These are phyloP conservation scores for Sebastes glaucus DNA, from an alignment of 2,797 vertebrate species.

Conservation along the genomic window DNA sequence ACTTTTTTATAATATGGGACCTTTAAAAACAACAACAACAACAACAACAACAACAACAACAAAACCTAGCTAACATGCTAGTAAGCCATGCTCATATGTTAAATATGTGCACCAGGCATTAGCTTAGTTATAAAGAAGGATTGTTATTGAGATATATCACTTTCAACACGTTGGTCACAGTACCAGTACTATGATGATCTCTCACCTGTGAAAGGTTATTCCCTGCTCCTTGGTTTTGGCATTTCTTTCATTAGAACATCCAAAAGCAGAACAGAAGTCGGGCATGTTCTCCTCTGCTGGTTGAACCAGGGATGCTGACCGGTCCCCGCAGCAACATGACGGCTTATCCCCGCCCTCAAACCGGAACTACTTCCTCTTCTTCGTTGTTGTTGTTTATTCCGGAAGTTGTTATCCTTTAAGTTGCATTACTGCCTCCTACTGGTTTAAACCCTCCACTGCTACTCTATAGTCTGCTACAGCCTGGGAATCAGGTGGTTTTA, in stretches of 20 bases:
- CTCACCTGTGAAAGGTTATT: neutral
- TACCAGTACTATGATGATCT: rapidly evolving
- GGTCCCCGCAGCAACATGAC: neutral
- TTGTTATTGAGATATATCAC: neutral
- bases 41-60: no score
- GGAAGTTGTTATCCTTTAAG: no score
- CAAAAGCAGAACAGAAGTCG: neutral
- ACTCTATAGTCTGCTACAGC: no score
- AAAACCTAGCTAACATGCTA: neutral
- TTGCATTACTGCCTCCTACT: no score
- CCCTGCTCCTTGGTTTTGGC: neutral
- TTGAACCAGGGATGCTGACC: no score
- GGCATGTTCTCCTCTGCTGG: neutral
- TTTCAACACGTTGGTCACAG: neutral
- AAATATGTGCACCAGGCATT: neutral
- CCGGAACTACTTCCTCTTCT: neutral
- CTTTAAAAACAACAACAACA: no score
- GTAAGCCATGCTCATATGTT: neutral
- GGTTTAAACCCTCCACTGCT: no score
- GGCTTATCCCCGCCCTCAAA: no score
- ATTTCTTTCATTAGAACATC: neutral
- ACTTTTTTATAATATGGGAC: no score
- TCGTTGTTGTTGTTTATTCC: no score
- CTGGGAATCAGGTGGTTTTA: no score
- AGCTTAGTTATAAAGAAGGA: rapidly evolving